phyloP scores from a whole-genome alignment of 2,888 invertebrate genomes.

The Scaptomyza tumidula region DNA sequence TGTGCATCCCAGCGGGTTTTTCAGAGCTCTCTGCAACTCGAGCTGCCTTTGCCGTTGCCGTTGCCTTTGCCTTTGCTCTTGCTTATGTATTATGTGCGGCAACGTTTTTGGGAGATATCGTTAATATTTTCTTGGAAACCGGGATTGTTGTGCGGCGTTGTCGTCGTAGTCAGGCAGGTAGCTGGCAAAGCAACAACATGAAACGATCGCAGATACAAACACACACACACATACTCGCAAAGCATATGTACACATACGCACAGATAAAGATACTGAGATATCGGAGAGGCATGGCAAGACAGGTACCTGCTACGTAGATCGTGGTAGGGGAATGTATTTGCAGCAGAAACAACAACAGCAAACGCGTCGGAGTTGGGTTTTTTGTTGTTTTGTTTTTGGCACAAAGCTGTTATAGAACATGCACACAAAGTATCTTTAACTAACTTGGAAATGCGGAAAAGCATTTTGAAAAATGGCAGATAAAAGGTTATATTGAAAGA shows the following conservation, averaged over 20 bases:
- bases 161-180: slow-evolving; percentile 53
- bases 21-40: slow-evolving; percentile 41
- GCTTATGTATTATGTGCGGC: slow-evolving; percentile 59
- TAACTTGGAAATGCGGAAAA: slow-evolving; percentile 16
- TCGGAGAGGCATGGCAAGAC: slow-evolving; percentile 53
- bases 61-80: slow-evolving; percentile 25
- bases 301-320: slow-evolving; percentile 71
- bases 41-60: slow-evolving; percentile 20
- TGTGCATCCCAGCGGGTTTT: slow-evolving; percentile 71
- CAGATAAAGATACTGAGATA: slow-evolving; percentile 51
- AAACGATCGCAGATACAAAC: slow-evolving; percentile 48
- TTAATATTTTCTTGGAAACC: slow-evolving; percentile 81
- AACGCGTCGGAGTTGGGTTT: slow-evolving; percentile 67
- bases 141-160: slow-evolving; percentile 63
- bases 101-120: slow-evolving; percentile 78
- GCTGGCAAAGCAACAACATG: slow-evolving; percentile 48
- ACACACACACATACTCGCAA: slow-evolving; percentile 40
- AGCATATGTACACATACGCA: slow-evolving; percentile 17
- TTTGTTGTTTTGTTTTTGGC: slow-evolving; percentile 61
- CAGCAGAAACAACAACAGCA: slow-evolving; percentile 38
- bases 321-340: slow-evolving; percentile 58
- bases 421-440: slow-evolving; percentile 34
- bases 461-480: not conserved
- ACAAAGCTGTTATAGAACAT: slow-evolving; percentile 57
- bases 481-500: not conserved